phyloP scores from a whole-genome alignment of 2,797 vertebrate species.

The Masticophis lateralis region DNA sequence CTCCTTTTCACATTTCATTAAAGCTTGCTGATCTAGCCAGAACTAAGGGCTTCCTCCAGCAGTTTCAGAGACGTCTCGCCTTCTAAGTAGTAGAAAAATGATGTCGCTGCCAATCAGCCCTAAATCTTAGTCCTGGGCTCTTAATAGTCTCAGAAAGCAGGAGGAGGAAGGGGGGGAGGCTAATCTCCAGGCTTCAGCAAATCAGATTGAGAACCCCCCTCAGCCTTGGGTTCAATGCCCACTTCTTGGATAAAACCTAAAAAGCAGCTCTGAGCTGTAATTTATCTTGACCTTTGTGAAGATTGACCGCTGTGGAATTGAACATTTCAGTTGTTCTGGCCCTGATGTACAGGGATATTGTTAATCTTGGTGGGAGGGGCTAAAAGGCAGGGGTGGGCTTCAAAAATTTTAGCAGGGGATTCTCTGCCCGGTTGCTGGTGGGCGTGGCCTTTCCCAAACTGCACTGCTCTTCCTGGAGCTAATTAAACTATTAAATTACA shows the following conservation, averaged over 20 bases:
- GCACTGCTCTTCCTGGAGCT: constrained; percentile 32
- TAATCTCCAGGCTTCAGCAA: not conserved
- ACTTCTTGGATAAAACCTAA: not conserved
- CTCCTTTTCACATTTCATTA: constrained; percentile 54
- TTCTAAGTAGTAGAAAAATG: constrained; percentile 16
- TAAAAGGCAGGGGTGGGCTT: not conserved
- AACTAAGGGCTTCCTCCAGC: constrained; percentile 29
- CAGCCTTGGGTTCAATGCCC: not conserved
- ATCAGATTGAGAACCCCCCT: too few relatives aligned
- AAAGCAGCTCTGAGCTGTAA: too few relatives aligned
- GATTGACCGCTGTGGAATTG: not conserved
- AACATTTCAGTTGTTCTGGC: not conserved
- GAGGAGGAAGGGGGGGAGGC: not conserved
- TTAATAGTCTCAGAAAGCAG: constrained; percentile 15
- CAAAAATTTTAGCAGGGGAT: too few relatives aligned
- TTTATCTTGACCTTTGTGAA: not conserved
- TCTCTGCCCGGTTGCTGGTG: too few relatives aligned
- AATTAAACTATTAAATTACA: constrained; percentile 63
- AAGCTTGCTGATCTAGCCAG: constrained; percentile 55
- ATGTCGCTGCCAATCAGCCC: constrained; percentile 38
- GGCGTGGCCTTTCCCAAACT: constrained; percentile 26
- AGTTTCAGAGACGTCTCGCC: constrained; percentile 25
- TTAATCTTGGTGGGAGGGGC: not conserved
- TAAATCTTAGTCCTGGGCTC: constrained; percentile 30
- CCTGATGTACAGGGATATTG: not conserved